A percentile compares a stretch with the other conserved stretches of the same genome.
These are phyloP conservation scores for Chromis chromis DNA, from an alignment of 2,797 vertebrate genomes.

Conservation along the genomic window DNA sequence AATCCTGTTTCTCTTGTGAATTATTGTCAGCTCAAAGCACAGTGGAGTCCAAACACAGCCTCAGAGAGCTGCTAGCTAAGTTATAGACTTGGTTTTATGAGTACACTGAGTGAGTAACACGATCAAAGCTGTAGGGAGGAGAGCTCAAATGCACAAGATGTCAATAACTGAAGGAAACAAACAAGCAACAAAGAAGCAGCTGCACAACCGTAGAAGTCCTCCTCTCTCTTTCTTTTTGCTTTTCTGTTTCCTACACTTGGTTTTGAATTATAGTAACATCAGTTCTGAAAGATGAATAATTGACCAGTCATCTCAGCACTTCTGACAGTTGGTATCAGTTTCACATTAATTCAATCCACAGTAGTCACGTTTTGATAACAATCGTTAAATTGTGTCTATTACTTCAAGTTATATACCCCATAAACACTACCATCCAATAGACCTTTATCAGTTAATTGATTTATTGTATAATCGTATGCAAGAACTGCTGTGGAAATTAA, in stretches of 20 bases:
- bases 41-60: not conserved
- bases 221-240: not conserved
- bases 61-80: not conserved
- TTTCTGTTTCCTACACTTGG: not conserved
- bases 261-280: not conserved
- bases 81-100: not conserved
- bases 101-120: not conserved
- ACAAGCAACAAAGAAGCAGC: not conserved
- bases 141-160: not conserved
- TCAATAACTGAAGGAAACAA: not conserved
- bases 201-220: not conserved
- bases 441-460: slow-evolving; percentile 65
- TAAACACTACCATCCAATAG: slow-evolving; percentile 12
- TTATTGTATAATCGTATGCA: slow-evolving; percentile 41
- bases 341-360: slow-evolving; percentile 26
- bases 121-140: not conserved
- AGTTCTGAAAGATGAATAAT: not conserved
- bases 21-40: too few relatives aligned
- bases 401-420: slow-evolving; percentile 45
- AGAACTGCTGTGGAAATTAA: slow-evolving; percentile 23
- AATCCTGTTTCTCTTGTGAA: not conserved
- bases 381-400: slow-evolving; percentile 45
- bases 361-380: slow-evolving; percentile 35
- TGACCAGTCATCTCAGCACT: not conserved
- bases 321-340: not conserved